These are phyloP conservation scores for Muscicapa comitata DNA, from an alignment of 2,797 vertebrate genomes.

Conservation along the genomic window DNA sequence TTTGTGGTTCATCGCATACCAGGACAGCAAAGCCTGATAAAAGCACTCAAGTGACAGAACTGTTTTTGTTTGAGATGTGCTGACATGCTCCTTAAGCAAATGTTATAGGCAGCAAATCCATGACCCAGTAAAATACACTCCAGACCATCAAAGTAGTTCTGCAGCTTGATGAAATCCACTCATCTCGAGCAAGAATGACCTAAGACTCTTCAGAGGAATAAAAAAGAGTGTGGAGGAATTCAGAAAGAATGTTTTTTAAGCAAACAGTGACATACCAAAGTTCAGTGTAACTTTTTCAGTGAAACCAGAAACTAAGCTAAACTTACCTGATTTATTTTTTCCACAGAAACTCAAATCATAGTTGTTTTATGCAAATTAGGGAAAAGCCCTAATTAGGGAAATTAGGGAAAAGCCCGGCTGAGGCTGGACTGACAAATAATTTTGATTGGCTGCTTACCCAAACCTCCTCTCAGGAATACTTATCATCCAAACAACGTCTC, in stretches of 20 bases:
- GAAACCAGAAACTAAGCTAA: constrained; percentile 1
- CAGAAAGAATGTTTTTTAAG: constrained; percentile 56
- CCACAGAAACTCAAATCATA: not conserved
- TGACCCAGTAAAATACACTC: constrained; percentile 49
- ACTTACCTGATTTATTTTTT: not conserved
- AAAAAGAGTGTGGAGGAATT: constrained; percentile 21
- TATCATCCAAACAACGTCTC: not conserved
- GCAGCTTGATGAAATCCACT: constrained; percentile 48
- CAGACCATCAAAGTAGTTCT: constrained; percentile 50
- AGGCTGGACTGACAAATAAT: not conserved
- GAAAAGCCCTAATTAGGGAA: not conserved
- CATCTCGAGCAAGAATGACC: constrained; percentile 3
- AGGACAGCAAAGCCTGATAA: constrained; percentile 26
- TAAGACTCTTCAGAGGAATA: constrained; percentile 34
- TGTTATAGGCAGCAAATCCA: constrained; percentile 40
- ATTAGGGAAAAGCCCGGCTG: not conserved
- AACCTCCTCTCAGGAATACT: not conserved
- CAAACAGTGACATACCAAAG: constrained; percentile 45
- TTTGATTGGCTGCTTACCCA: not conserved
- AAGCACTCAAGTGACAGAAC: constrained; percentile 30
- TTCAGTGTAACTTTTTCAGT: not conserved
- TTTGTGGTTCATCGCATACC: constrained; percentile 28
- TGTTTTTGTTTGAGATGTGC: constrained; percentile 47
- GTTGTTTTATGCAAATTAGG: not conserved
- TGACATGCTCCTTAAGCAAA: constrained; percentile 59